A percentile compares a stretch with the other conserved stretches of the same genome.
These are phyloP conservation scores for Cricetomys ansorgei DNA, from an alignment of 2,113 vertebrate genomes.

Conservation along the genomic window DNA sequence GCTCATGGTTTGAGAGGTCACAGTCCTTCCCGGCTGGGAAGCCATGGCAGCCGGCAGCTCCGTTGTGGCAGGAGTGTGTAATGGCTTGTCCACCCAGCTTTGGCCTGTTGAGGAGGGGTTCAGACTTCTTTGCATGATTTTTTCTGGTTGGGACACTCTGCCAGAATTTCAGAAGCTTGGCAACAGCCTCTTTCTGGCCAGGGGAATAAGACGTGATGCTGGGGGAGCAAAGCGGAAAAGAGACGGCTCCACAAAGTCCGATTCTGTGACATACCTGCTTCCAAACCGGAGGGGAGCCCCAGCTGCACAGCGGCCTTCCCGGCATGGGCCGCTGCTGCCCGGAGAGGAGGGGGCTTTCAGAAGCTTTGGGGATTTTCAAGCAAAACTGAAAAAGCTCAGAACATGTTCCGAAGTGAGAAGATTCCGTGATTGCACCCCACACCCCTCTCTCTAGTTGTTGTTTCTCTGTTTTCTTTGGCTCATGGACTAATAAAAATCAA, in stretches of 20 bases:
- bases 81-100: too few species aligned
- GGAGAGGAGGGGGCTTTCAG: not conserved
- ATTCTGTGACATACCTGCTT: not conserved
- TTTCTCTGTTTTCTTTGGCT: not conserved
- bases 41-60: too few species aligned
- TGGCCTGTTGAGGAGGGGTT: not conserved
- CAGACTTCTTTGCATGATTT: not conserved
- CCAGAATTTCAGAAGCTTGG: not conserved
- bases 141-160: not conserved
- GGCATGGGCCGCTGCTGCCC: too few species aligned
- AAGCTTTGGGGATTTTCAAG: not conserved
- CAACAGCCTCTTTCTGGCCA: not conserved
- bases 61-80: not conserved
- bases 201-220: not conserved
- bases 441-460: not conserved
- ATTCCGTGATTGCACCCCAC: not conserved
- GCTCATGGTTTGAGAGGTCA: not conserved
- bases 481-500: not conserved
- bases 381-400: not conserved
- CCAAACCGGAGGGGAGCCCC: not conserved
- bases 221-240: not conserved
- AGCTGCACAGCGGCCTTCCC: too few species aligned
- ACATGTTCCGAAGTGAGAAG: not conserved
- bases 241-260: not conserved
- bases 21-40: not conserved